Evolutionary conservation across 2,888 invertebrate genomes (phyloP).

Genomic region (Eucriotettix oculatus): DNA sequence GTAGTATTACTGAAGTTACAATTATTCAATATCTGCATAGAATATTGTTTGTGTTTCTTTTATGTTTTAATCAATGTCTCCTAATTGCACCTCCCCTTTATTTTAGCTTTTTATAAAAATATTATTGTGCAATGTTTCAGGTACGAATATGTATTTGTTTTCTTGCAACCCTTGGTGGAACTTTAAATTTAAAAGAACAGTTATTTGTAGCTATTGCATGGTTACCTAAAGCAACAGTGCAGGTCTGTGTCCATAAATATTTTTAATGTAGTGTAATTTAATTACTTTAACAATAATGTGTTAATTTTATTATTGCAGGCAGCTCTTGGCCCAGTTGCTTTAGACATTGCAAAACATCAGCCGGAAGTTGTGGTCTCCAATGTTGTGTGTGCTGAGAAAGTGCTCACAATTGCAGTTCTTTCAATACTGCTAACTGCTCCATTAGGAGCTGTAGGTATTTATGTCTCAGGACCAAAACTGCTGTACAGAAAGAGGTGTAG

Average conservation of each 20-base stretch:
- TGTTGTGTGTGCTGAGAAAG: slow-evolving; percentile 6
- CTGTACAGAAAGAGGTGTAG: slow-evolving; percentile 10
- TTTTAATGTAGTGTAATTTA: too few relatives aligned
- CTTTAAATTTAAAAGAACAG: not conserved
- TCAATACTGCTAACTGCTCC: slow-evolving; percentile 28
- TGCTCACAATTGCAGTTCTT: slow-evolving; percentile 25
- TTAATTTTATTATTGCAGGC: slow-evolving; percentile 27
- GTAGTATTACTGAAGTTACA: too few relatives aligned
- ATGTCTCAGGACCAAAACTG: slow-evolving; percentile 19
- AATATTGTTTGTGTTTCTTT: too few relatives aligned
- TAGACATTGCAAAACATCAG: slow-evolving; percentile 33
- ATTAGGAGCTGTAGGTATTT: slow-evolving; percentile 23
- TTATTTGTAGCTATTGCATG: not conserved
- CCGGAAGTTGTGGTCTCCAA: slow-evolving; percentile 17
- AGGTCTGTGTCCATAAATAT: not conserved
- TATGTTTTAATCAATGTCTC: too few relatives aligned
- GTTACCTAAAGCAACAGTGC: not conserved
- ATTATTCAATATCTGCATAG: too few relatives aligned
- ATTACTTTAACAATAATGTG: too few relatives aligned
- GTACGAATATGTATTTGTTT: not conserved
- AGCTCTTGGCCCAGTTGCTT: slow-evolving; percentile 44
- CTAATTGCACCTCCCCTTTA: too few relatives aligned
- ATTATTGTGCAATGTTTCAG: not conserved
- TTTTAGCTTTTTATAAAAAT: too few relatives aligned
- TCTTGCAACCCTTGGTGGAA: not conserved